Evolutionary conservation across 2,888 invertebrate genomes (phyloP), one percentile per base, ranked within the genome.

Genomic region (Drosophila pullipes): DNA sequence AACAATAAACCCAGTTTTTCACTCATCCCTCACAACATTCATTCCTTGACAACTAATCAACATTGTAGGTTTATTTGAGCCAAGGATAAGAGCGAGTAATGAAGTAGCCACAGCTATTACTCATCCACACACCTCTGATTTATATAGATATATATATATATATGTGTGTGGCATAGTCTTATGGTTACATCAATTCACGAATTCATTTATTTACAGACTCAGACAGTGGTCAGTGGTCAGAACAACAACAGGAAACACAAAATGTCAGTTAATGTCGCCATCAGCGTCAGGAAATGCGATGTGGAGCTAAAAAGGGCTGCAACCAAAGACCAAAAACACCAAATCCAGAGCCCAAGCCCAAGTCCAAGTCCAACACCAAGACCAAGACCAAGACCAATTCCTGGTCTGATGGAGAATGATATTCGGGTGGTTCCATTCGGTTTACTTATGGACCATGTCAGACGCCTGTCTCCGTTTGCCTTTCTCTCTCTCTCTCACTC

Each of bases 211-310:
- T n/a, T 37, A 39, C 41, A 41, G 50, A 16, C 35, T 5, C 10
- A 54, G 47, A 57, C 30, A 49, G 33, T 4, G 44, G 22, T 22
- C 13, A 22, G 13, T 25, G 47, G 16, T 1, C 30, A 52, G 47
- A 53, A 69, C 41, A 80, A 77, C 52, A 78, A 77, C 82, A 89
- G 89, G 87, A 86, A 82, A 76, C 74, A 58, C 63, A 65, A 57
- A 89, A 77, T 86, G 82, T 86, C 84, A 84, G 70, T 79, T 75
- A 75, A 61, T 76, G 82, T 82, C 73, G 82, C 61, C 83, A 85
- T 82, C 85, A 86, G 74, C 66, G 39, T 61, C 76, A 62, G 81
- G 71, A 80, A 74, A 71, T 81, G 74, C 65, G 7, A 13, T 28
- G 54, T 57, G 52, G 10, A 66, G 63, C 66, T 47, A 50, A 81